These are phyloP conservation scores for Encarsia formosa DNA, from an alignment of 2,888 invertebrate genomes.

Conservation along the genomic window DNA sequence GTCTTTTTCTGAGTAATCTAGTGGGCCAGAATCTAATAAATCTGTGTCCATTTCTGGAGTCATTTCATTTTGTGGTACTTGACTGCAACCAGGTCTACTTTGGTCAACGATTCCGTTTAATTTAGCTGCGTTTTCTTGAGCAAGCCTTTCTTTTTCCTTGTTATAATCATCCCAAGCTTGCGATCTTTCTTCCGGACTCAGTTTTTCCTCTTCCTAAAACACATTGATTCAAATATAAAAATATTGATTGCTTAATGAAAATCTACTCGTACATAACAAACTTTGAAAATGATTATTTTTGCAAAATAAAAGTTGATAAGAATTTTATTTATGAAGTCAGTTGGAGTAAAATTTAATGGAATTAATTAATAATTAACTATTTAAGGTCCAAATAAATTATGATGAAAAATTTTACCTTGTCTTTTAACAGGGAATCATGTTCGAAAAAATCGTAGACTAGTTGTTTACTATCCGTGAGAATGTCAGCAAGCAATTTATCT, in stretches of 20 bases:
- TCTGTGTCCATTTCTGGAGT: too few species aligned
- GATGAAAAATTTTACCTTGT: conserved; percentile 50
- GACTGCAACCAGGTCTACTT: neutral
- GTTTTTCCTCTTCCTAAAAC: conserved; percentile 64
- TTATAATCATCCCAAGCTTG: conserved; percentile 18
- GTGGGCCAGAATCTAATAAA: too few species aligned
- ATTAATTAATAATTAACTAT: neutral
- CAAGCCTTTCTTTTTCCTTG: conserved; percentile 15
- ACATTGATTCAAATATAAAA: neutral
- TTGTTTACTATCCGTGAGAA: conserved; percentile 67
- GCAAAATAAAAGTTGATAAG: too few species aligned
- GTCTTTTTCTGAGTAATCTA: too few species aligned
- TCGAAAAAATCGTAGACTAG: conserved; percentile 74
- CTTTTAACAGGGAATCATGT: conserved; percentile 90
- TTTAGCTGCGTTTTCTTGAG: too few species aligned
- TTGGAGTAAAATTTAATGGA: neutral
- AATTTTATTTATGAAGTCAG: neutral
- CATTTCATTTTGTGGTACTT: neutral
- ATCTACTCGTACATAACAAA: neutral
- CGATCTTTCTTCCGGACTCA: conserved; percentile 81
- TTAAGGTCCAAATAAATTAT: neutral
- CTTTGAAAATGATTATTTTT: neutral
- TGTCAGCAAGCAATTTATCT: conserved; percentile 78
- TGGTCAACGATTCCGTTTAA: neutral
- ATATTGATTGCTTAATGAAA: neutral